These are phyloP conservation scores for Coreoperca whiteheadi DNA, from an alignment of 2,113 vertebrate genomes.

Conservation along the genomic window DNA sequence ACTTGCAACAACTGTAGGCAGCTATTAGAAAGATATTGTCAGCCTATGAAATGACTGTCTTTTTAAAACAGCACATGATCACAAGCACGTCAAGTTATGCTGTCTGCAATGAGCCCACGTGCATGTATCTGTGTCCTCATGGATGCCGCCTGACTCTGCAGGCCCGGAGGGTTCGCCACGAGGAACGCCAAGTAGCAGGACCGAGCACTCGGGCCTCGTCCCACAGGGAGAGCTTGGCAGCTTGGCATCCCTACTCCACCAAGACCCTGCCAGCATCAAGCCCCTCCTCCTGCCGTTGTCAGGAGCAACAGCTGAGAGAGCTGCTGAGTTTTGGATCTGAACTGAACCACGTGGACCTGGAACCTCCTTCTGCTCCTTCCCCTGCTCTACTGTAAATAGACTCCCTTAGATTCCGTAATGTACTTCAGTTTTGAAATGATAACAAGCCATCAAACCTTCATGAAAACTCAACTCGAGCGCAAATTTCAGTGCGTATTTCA, in stretches of 20 bases:
- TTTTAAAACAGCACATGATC: slow-evolving; percentile 14
- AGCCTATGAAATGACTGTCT: not conserved
- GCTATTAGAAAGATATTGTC: not conserved
- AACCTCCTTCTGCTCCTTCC: slow-evolving; percentile 47
- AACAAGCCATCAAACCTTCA: not conserved
- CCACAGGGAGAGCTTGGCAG: slow-evolving; percentile 65
- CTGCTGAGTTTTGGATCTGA: slow-evolving; percentile 72
- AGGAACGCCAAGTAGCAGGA: slow-evolving; percentile 63
- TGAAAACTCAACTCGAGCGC: not conserved
- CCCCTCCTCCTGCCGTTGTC: slow-evolving; percentile 64
- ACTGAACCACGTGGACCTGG: slow-evolving; percentile 61
- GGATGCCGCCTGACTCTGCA: slow-evolving; percentile 30
- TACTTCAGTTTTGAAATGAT: not conserved
- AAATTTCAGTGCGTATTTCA: not conserved
- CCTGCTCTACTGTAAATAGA: slow-evolving; percentile 53
- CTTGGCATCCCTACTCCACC: slow-evolving; percentile 36
- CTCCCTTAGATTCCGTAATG: not conserved
- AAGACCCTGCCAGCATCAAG: slow-evolving; percentile 55
- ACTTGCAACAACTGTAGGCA: not conserved
- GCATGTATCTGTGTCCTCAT: slow-evolving; percentile 12
- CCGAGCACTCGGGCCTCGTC: slow-evolving; percentile 42
- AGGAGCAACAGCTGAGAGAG: slow-evolving; percentile 73
- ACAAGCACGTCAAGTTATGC: not conserved
- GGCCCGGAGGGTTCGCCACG: slow-evolving; percentile 29
- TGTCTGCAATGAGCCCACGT: slow-evolving; percentile 8